Evolutionary conservation across 1,140 invertebrate species (phyloP).

Genomic region (Manduca sexta): DNA sequence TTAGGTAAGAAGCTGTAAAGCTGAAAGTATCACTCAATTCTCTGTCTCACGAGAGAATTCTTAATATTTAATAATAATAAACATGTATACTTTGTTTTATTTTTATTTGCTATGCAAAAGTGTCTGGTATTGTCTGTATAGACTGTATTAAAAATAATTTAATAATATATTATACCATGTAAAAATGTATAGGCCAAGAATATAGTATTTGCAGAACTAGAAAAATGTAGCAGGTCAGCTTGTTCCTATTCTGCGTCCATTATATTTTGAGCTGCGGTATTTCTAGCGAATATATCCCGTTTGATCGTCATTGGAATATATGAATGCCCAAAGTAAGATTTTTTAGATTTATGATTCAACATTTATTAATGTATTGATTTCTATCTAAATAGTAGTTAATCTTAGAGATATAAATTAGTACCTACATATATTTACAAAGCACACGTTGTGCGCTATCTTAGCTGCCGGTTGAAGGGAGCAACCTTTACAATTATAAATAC

Average conservation of each 20-base stretch:
- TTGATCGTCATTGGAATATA: too few relatives aligned
- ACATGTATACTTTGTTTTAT: constrained; percentile 39
- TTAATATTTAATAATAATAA: constrained; percentile 40
- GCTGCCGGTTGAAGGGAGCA: constrained; percentile 60
- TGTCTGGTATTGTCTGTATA: constrained; percentile 54
- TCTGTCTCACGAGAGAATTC: constrained; percentile 54
- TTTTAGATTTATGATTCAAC: too few relatives aligned
- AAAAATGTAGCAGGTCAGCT: too few relatives aligned
- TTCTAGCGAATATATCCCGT: too few relatives aligned
- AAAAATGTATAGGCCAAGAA: background rate
- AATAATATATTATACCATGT: background rate
- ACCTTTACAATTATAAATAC: constrained; percentile 22
- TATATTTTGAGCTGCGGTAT: too few relatives aligned
- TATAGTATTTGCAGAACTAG: background rate
- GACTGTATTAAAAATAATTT: constrained; percentile 19
- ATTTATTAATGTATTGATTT: constrained; percentile 12
- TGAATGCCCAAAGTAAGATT: too few relatives aligned
- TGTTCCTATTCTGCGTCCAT: too few relatives aligned
- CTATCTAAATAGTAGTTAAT: constrained; percentile 51
- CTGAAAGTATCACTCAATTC: constrained; percentile 67
- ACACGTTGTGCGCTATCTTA: constrained; percentile 49
- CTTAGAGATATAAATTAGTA: constrained; percentile 56
- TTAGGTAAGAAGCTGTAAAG: constrained; percentile 65
- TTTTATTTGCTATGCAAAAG: constrained; percentile 67
- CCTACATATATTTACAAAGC: constrained; percentile 64